A percentile compares a stretch with the other conserved stretches of the same genome.
phyloP scores from a whole-genome alignment of 23 tunicate species.

The Trididemnum miniatum region DNA sequence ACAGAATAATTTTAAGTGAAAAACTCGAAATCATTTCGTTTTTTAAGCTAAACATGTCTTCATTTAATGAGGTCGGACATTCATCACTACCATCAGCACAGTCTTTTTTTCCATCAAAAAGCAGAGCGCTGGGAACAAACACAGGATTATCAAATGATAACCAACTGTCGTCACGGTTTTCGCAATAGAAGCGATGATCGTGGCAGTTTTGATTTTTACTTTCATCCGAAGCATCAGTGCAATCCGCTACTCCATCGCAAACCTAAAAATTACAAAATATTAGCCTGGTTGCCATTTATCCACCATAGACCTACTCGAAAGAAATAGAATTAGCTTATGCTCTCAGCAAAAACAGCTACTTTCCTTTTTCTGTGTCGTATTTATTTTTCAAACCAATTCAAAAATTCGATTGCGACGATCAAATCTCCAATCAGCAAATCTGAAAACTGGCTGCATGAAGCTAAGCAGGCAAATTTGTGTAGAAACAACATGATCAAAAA shows the following conservation, averaged over 20 bases:
- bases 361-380: no score
- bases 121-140: conserved; percentile 40
- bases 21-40: conserved; percentile 42
- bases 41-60: conserved; percentile 43
- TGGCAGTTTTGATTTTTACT: conserved; percentile 33
- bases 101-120: conserved; percentile 48
- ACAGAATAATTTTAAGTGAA: conserved; percentile 27
- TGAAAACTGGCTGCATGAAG: no score
- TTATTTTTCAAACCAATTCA: no score
- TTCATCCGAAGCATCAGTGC: conserved; percentile 83
- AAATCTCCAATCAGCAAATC: no score
- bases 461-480: no score
- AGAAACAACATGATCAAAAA: no score
- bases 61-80: conserved; percentile 28
- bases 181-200: conserved; percentile 72
- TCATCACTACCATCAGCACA: conserved; percentile 70
- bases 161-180: background rate
- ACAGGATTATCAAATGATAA: background rate
- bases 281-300: no score
- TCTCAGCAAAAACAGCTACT: no score
- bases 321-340: no score
- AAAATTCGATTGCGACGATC: no score
- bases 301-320: no score
- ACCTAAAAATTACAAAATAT: no score
- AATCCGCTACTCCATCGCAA: conserved; percentile 64